Evolutionary conservation across 1,140 invertebrate genomes (phyloP), one percentile per base, ranked within the genome.

Genomic region (Bacillus rossius): DNA sequence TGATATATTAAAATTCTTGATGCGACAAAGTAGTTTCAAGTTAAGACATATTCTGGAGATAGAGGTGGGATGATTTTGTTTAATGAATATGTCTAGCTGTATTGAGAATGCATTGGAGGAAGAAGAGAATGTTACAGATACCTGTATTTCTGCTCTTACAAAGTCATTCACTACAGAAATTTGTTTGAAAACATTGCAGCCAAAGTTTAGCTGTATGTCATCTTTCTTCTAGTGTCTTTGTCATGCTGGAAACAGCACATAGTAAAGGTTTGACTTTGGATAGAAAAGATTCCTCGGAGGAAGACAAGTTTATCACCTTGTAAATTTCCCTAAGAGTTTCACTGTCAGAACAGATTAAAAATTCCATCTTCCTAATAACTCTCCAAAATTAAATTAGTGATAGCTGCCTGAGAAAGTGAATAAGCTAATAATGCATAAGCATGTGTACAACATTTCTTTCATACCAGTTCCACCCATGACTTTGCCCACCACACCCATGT

Each of bases 1-100:
- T 63, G 53, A 68, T 76, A 76, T 49, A 67, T 72, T 70, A 25
- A 59, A 64, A 72, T 63, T 70, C 71, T 45, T 59, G 40, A 52
- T 57, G 63, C 71, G 69, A 61, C 0, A 73, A 69, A 7, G 48
- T 64, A 43, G 61, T 54, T 40, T 68, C 16, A 56, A 72, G 61
- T 52, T 67, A 40, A 51, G 41, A 0, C 73, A 73, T 77, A 65
- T 75, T 61, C 69, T 76, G 72, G 10, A 79, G 52, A 64, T 77
- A 78, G n/a, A 76, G 50, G 37, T 72, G 68, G 29, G 63, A 62
- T 47, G 71, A 74, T 69, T 79, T 80, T 7, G 73, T 70, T 64
- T 77, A 77, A 25, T 69, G 52, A 59, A 71, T 71, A 62, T 78
- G 69, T 7, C 69, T 71, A 54, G 65, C 61, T 25, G 75, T 72